phyloP scores from a whole-genome alignment of 2,797 vertebrate genomes.

The Champsocephalus esox region DNA sequence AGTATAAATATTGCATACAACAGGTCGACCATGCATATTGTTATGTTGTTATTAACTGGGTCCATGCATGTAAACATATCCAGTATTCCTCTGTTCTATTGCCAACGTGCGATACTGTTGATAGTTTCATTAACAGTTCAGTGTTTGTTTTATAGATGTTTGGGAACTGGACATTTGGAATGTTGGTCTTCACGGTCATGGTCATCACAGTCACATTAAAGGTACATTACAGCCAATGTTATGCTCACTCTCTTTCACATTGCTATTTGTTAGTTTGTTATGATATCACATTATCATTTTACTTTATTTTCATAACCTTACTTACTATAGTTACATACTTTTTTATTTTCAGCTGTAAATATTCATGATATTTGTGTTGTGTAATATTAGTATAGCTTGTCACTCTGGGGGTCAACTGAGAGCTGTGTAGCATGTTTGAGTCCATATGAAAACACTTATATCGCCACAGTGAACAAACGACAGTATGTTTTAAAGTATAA shows the following conservation, averaged over 20 bases:
- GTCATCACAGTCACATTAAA: conserved; percentile 98
- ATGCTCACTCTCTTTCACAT: background rate
- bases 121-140: conserved; percentile 12
- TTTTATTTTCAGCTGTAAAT: conserved; percentile 4
- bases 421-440: background rate
- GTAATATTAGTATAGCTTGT: background rate
- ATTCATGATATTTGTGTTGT: background rate
- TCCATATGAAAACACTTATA: conserved; percentile 12
- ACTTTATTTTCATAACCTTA: background rate
- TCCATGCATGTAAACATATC: background rate
- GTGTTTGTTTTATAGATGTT: conserved; percentile 88
- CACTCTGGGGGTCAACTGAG: background rate
- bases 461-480: conserved; percentile 29
- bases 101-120: background rate
- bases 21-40: background rate
- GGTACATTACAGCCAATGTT: conserved; percentile 79
- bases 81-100: background rate
- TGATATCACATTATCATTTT: background rate
- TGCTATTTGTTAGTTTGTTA: background rate
- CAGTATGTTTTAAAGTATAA: conserved; percentile 23
- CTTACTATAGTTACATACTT: background rate
- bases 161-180: conserved; percentile 99
- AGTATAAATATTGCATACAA: background rate
- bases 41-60: background rate
- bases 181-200: conserved; percentile 98